Percentiles rank a stretch among this genome's conserved stretches.
phyloP scores from a whole-genome alignment of 2,888 invertebrate genomes.

The Hyles lineata region DNA sequence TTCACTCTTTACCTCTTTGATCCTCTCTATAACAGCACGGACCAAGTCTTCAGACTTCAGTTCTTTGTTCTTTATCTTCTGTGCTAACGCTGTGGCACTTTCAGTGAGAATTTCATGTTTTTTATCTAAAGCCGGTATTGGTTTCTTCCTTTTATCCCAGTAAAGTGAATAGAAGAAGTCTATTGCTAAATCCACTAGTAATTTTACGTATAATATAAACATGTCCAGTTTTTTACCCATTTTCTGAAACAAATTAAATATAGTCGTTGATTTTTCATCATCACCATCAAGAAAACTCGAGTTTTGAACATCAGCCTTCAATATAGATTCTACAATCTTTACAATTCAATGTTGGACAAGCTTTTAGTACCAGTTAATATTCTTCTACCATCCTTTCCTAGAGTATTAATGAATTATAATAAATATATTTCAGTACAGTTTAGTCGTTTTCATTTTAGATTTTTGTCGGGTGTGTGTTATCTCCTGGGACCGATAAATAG shows the following conservation, averaged over 20 bases:
- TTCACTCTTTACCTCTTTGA: conserved; percentile 84
- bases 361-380: no score
- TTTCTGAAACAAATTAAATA: conserved; percentile 26
- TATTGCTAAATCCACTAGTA: conserved; percentile 64
- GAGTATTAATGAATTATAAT: background rate
- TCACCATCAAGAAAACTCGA: no score
- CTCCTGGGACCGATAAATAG: no score
- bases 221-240: conserved; percentile 53
- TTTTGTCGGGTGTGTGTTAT: no score
- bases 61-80: conserved; percentile 86
- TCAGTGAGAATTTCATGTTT: conserved; percentile 73
- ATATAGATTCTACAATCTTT: no score
- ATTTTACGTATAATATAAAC: conserved; percentile 56
- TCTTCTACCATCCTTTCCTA: background rate
- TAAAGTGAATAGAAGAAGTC: conserved; percentile 74
- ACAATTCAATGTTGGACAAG: no score
- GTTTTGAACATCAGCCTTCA: no score
- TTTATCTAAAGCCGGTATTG: conserved; percentile 67
- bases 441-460: no score
- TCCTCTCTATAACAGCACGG: conserved; percentile 89
- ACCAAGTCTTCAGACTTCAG: conserved; percentile 90
- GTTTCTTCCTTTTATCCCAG: conserved; percentile 67
- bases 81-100: conserved; percentile 88
- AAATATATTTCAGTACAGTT: no score
- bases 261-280: background rate